Evolutionary conservation across 2,888 invertebrate species (phyloP).

Genomic region (Brenthis daphne): DNA sequence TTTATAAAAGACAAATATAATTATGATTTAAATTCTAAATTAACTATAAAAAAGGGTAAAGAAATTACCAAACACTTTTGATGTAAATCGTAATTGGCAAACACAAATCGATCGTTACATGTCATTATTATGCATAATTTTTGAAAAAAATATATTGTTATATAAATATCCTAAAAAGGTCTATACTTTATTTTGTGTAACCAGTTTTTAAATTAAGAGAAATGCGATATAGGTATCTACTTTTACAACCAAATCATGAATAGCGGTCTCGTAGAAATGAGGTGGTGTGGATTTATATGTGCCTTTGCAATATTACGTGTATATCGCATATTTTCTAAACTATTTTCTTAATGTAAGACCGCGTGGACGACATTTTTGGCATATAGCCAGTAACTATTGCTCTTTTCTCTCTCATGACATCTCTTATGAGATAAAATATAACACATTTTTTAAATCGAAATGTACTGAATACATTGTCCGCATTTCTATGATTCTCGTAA

Average conservation of each 20-base stretch:
- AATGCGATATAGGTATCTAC: slow-evolving; percentile 1
- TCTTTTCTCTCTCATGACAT: slow-evolving; percentile 71
- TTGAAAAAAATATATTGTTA: not conserved
- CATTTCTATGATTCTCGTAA: not conserved
- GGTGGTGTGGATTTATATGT: slow-evolving; percentile 22
- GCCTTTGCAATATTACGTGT: slow-evolving; percentile 31
- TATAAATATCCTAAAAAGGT: slow-evolving; percentile 12
- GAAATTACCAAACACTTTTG: no score
- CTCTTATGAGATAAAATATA: slow-evolving; percentile 64
- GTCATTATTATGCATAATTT: no score
- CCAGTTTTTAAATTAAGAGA: slow-evolving; percentile 34
- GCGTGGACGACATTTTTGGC: slow-evolving; percentile 75
- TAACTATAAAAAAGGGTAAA: no score
- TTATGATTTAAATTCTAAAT: no score
- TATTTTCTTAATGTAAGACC: slow-evolving; percentile 71
- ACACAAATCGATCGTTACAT: not conserved
- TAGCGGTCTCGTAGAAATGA: slow-evolving; percentile 7
- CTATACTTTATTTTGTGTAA: not conserved
- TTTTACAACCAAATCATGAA: slow-evolving; percentile 3
- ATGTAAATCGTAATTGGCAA: not conserved
- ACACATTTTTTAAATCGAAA: slow-evolving; percentile 45
- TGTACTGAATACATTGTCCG: slow-evolving; percentile 9
- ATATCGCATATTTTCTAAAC: slow-evolving; percentile 66
- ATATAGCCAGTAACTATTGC: slow-evolving; percentile 69
- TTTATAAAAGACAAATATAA: no score